Conservation (phyloP, 2,113 vertebrate genomes). For the Ellobius talpinus region DNA sequence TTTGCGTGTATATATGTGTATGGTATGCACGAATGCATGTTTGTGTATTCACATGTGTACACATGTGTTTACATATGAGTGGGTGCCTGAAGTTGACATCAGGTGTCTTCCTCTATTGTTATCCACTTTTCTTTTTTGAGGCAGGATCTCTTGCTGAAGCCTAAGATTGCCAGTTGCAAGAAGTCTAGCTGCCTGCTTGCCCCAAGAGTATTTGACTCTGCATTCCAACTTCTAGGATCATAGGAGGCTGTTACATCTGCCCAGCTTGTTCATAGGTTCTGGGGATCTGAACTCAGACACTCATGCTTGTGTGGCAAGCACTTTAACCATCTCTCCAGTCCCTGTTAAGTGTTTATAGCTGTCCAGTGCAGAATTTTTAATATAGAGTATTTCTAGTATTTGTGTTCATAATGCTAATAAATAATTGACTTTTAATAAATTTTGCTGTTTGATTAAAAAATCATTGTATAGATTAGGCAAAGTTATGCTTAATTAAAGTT, state of each 20-base stretch:
- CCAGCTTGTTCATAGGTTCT: neutral
- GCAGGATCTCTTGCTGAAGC: neutral
- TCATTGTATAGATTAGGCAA: neutral
- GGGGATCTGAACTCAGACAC: neutral
- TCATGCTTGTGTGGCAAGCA: neutral
- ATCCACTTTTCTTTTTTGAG: neutral
- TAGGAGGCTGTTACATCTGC: neutral
- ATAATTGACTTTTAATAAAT: neutral
- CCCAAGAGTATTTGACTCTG: neutral
- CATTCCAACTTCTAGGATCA: neutral
- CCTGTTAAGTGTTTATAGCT: neutral
- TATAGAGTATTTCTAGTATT: constrained; percentile 9
- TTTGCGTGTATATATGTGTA: neutral
- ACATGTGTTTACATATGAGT: neutral
- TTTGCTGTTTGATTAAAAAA: neutral
- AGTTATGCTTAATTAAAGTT: neutral
- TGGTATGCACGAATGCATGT: neutral
- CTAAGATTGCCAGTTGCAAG: neutral
- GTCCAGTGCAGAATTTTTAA: neutral
- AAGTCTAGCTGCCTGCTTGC: neutral
- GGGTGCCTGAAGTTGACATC: neutral
- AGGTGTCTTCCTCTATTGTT: neutral
- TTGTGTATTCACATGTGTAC: neutral
- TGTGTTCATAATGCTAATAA: neutral
- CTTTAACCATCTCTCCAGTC: neutral